phyloP scores from a whole-genome alignment of 2,113 vertebrate species.

The Dolichotis patagonum region DNA sequence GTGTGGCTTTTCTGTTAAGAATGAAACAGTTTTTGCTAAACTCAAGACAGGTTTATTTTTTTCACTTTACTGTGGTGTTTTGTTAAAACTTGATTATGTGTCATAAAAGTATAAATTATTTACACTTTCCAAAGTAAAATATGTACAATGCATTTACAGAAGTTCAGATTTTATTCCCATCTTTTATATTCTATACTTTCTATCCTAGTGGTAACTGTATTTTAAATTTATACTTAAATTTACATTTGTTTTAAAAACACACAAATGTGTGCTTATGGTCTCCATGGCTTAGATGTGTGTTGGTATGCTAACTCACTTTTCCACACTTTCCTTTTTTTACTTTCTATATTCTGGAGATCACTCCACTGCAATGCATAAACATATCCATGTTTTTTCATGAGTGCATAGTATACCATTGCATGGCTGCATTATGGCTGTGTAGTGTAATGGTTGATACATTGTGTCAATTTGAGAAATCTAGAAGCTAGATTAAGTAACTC shows the following conservation, averaged over 20 bases:
- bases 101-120: background rate
- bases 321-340: background rate
- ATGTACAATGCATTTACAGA: background rate
- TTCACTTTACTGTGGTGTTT: background rate
- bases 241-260: background rate
- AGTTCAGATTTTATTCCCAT: background rate
- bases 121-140: conserved; percentile 5
- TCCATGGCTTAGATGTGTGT: background rate
- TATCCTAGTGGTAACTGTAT: background rate
- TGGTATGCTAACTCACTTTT: background rate
- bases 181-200: background rate
- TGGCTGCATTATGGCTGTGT: background rate
- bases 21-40: background rate
- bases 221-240: background rate
- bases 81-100: background rate
- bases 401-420: background rate
- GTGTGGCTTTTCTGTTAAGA: background rate
- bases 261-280: background rate
- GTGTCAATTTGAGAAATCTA: too few relatives aligned
- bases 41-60: background rate
- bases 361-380: background rate
- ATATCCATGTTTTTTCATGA: background rate
- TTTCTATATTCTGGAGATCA: background rate
- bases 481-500: too few relatives aligned
- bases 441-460: too few relatives aligned